Evolutionary conservation across 2,888 invertebrate species (phyloP).

Genomic region (Agrypnus murinus): DNA sequence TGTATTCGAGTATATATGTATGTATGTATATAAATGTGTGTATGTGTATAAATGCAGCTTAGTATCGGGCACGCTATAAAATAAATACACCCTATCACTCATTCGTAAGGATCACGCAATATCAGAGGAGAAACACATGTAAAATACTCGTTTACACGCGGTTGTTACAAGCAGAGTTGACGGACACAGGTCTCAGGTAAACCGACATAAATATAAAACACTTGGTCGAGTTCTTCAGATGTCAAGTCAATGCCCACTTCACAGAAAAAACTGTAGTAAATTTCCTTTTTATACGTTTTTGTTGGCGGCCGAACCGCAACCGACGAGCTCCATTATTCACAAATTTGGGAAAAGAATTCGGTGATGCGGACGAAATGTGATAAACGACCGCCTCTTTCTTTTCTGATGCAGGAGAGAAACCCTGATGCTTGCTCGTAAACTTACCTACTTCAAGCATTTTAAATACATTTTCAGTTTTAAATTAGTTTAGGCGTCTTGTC

Average conservation of each 20-base stretch:
- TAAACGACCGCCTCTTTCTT: slow-evolving; percentile 64
- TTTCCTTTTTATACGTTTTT: slow-evolving; percentile 67
- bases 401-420: slow-evolving; percentile 48
- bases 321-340: slow-evolving; percentile 66
- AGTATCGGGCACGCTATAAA: slow-evolving; percentile 42
- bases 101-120: slow-evolving; percentile 46
- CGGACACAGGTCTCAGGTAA: slow-evolving; percentile 62
- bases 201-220: slow-evolving; percentile 60
- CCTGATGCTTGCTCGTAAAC: slow-evolving; percentile 52
- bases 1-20: slow-evolving; percentile 17
- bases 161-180: slow-evolving; percentile 52
- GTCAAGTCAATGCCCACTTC: slow-evolving; percentile 66
- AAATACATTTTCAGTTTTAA: slow-evolving; percentile 49
- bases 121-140: slow-evolving; percentile 48
- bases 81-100: slow-evolving; percentile 49
- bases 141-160: slow-evolving; percentile 54
- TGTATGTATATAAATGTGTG: not conserved
- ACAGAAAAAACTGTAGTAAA: slow-evolving; percentile 67
- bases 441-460: slow-evolving; percentile 51
- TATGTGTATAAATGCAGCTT: slow-evolving; percentile 4
- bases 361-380: slow-evolving; percentile 66
- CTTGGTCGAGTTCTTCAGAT: slow-evolving; percentile 63
- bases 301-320: slow-evolving; percentile 63
- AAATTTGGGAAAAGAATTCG: slow-evolving; percentile 66
- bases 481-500: slow-evolving; percentile 48